Percentiles rank a stretch among this genome's conserved stretches.
Evolutionary conservation across 2,113 vertebrate species (phyloP).

Genomic region (Catharus minimus): DNA sequence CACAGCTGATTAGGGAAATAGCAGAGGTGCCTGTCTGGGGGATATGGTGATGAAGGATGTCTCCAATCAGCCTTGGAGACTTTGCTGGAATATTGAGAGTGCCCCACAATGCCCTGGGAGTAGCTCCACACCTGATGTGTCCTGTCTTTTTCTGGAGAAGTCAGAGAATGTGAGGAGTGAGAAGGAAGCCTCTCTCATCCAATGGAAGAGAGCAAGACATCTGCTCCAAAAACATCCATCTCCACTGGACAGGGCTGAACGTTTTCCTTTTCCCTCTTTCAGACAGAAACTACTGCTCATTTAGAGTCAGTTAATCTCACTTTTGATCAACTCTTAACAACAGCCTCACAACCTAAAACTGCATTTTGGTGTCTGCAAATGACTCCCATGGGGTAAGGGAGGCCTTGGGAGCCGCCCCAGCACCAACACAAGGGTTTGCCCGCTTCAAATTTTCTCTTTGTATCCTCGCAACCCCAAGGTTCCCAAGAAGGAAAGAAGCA

Average conservation of each 20-base stretch:
- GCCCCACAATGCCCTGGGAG: not conserved
- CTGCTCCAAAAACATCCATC: not conserved
- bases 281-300: not conserved
- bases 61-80: conserved; percentile 7
- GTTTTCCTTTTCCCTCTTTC: not conserved
- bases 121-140: not conserved
- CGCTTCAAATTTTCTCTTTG: not conserved
- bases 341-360: not conserved
- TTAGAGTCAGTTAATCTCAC: not conserved
- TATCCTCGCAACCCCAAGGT: not conserved
- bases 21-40: conserved; percentile 40
- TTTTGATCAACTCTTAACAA: not conserved
- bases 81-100: not conserved
- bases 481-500: not conserved
- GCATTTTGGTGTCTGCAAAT: not conserved
- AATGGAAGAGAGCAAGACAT: not conserved
- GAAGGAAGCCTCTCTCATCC: not conserved
- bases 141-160: not conserved
- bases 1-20: not conserved
- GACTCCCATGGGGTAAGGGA: accelerated
- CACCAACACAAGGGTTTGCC: not conserved
- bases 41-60: conserved; percentile 41
- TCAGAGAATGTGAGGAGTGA: not conserved
- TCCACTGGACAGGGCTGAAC: not conserved
- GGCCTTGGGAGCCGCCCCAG: not conserved